Evolutionary conservation across 2,113 vertebrate genomes (phyloP).

Genomic region (Brachypodius melanocephalos): DNA sequence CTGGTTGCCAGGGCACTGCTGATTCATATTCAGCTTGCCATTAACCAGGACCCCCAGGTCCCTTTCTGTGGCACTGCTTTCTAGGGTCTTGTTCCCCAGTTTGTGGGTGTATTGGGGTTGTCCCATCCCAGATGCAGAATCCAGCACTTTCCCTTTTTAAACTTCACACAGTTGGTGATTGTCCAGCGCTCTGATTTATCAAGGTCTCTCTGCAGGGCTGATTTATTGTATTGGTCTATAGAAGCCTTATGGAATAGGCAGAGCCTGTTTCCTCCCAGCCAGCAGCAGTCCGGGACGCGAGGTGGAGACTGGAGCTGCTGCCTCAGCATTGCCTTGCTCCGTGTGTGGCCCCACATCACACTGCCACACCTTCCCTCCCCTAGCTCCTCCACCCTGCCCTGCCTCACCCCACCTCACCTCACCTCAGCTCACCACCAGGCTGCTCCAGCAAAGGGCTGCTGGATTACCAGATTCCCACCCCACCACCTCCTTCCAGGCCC

Average conservation of each 20-base stretch:
- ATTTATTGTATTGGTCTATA: neutral
- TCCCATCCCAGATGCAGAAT: neutral
- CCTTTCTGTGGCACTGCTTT: neutral
- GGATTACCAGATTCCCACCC: neutral
- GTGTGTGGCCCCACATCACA: neutral
- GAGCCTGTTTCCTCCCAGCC: neutral
- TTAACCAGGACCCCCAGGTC: neutral
- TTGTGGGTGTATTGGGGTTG: neutral
- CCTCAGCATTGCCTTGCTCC: neutral
- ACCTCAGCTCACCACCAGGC: accelerated
- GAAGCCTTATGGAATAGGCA: neutral
- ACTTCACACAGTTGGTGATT: neutral
- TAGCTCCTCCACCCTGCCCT: accelerated
- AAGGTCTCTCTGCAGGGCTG: neutral
- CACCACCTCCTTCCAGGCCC: neutral
- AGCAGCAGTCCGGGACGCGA: neutral
- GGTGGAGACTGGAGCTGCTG: neutral
- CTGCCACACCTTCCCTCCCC: neutral
- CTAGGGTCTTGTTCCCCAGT: neutral
- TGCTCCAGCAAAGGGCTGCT: neutral
- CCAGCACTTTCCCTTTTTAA: neutral
- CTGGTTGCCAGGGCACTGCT: neutral
- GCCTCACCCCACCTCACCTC: accelerated
- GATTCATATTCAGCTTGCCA: neutral
- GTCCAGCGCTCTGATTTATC: neutral